These are phyloP conservation scores for Craseonycteris thonglongyai DNA, from an alignment of 2,113 vertebrate genomes.

Conservation along the genomic window DNA sequence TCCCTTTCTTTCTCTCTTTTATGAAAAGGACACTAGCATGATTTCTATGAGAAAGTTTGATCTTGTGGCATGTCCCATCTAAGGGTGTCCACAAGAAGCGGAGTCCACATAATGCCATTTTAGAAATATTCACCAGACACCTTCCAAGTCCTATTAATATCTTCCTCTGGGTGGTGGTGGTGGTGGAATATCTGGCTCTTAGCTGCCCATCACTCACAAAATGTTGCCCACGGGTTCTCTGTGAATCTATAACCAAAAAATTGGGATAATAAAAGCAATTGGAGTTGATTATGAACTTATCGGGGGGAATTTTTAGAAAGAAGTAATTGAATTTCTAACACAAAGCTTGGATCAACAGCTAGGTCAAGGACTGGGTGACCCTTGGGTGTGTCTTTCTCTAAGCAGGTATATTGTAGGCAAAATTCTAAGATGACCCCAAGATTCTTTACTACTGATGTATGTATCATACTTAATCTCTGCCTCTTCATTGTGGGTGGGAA, in stretches of 20 bases:
- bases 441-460: neutral
- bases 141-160: conserved; percentile 28
- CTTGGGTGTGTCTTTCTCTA: neutral
- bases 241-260: neutral
- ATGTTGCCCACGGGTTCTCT: neutral
- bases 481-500: neutral
- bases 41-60: conserved; percentile 8
- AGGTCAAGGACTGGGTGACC: neutral
- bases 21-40: neutral
- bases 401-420: neutral
- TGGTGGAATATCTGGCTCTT: neutral
- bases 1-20: neutral
- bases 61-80: neutral
- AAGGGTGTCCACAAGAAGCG: conserved; percentile 21
- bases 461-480: neutral
- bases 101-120: neutral
- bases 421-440: neutral
- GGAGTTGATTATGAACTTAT: neutral
- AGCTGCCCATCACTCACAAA: neutral
- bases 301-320: neutral
- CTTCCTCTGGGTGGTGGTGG: neutral
- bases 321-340: neutral
- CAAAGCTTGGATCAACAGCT: neutral
- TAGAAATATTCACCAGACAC: conserved; percentile 62
- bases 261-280: neutral